Conservation (phyloP, 2,113 vertebrate genomes). For the Propithecus coquereli region DNA sequence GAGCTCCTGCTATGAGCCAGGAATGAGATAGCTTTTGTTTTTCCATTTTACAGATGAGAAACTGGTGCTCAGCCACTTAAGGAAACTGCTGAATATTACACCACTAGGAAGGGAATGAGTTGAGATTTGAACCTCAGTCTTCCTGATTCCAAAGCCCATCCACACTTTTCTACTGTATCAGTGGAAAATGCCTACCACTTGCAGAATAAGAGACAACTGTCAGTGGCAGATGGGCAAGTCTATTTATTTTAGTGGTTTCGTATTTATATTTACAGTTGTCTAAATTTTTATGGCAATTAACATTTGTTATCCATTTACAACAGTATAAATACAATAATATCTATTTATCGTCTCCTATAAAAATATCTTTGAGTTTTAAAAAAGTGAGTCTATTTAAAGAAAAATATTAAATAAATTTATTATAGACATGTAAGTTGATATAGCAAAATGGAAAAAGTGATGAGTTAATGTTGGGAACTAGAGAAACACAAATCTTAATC, state of each 20-base stretch:
- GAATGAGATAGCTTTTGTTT: background rate
- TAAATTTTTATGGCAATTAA: conserved; percentile 3
- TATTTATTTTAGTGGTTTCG: background rate
- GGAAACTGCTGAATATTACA: background rate
- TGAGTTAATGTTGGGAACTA: background rate
- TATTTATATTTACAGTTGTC: background rate
- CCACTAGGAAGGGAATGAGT: background rate
- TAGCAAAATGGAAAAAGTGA: background rate
- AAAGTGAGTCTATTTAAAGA: background rate
- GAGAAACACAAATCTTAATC: background rate
- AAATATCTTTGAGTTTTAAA: background rate
- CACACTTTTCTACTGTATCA: background rate
- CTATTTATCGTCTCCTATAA: background rate
- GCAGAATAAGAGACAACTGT: background rate
- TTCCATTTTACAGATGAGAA: conserved; percentile 1
- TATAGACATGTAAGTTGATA: background rate
- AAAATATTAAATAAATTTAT: conserved; percentile 7
- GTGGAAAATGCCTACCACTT: background rate
- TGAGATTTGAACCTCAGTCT: background rate
- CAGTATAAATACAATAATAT: background rate
- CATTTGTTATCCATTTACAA: background rate
- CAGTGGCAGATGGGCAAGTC: background rate
- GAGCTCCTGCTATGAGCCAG: background rate
- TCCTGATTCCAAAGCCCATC: background rate
- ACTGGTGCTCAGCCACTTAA: background rate